Evolutionary conservation across 2,888 invertebrate species (phyloP).

Genomic region (Andricus quercusramuli): DNA sequence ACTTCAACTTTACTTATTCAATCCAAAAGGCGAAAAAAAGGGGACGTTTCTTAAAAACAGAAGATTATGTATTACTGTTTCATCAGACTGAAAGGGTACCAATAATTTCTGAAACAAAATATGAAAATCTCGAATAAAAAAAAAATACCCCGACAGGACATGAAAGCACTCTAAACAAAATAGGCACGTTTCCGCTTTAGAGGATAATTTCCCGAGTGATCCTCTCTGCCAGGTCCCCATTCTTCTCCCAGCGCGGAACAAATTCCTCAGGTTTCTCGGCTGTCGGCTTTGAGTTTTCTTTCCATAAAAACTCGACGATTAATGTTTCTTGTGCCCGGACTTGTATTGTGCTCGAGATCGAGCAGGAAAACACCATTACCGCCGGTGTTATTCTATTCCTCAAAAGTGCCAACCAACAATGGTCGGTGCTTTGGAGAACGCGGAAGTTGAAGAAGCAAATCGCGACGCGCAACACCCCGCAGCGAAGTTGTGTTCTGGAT

Average conservation of each 20-base stretch:
- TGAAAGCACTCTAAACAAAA: background rate
- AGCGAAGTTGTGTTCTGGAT: conserved; percentile 46
- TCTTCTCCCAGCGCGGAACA: conserved; percentile 49
- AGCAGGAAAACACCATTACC: conserved; percentile 42
- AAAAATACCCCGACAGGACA: too few relatives aligned
- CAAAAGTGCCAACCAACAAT: conserved; percentile 44
- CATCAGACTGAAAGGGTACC: too few relatives aligned
- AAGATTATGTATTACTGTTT: too few relatives aligned
- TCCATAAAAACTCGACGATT: conserved; percentile 42
- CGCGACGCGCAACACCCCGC: conserved; percentile 57
- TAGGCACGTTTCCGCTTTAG: background rate
- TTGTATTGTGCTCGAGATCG: conserved; percentile 34
- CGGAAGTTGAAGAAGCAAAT: conserved; percentile 56
- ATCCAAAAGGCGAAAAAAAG: too few relatives aligned
- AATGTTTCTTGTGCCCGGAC: conserved; percentile 19
- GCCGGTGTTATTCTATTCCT: conserved; percentile 43
- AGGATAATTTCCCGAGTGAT: background rate
- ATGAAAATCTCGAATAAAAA: too few relatives aligned
- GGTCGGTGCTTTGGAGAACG: conserved; percentile 55
- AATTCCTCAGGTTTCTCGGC: conserved; percentile 45
- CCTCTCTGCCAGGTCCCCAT: conserved; percentile 29
- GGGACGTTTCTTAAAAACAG: too few relatives aligned
- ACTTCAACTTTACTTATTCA: too few relatives aligned
- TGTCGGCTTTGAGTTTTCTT: conserved; percentile 21
- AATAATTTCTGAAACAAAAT: too few relatives aligned